These are phyloP conservation scores for Pectinophora gossypiella DNA, from an alignment of 1,140 invertebrate genomes.

Conservation along the genomic window DNA sequence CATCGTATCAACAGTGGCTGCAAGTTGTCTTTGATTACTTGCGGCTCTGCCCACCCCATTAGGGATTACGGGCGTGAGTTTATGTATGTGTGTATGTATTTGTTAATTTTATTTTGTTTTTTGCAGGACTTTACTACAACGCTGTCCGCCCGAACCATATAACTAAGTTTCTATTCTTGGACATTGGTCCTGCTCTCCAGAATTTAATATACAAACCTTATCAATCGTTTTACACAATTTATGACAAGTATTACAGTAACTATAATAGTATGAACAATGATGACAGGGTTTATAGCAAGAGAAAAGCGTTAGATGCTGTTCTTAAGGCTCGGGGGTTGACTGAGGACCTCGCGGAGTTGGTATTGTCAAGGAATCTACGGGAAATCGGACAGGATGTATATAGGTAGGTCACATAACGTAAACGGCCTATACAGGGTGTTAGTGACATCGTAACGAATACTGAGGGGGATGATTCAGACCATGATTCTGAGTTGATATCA, in stretches of 20 bases:
- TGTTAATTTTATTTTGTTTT: neutral
- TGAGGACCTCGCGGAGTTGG: slow-evolving; percentile 12
- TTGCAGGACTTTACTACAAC: slow-evolving; percentile 47
- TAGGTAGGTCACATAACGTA: too few species aligned
- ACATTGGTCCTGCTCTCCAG: slow-evolving; percentile 27
- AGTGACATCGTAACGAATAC: too few species aligned
- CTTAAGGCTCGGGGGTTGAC: slow-evolving; percentile 18
- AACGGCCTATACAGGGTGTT: too few species aligned
- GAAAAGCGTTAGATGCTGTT: slow-evolving; percentile 15
- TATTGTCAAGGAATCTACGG: slow-evolving; percentile 16
- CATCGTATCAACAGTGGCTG: too few species aligned
- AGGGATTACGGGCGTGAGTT: too few species aligned
- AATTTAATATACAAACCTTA: slow-evolving; percentile 19
- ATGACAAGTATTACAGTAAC: slow-evolving; percentile 39
- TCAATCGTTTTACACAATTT: slow-evolving; percentile 25
- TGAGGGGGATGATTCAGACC: too few species aligned
- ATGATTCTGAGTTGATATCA: too few species aligned
- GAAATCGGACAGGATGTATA: too few species aligned
- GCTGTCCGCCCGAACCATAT: slow-evolving; percentile 34
- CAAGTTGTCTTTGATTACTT: too few species aligned
- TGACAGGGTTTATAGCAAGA: slow-evolving; percentile 11
- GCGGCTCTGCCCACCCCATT: too few species aligned
- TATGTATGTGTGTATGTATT: too few species aligned
- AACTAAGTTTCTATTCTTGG: slow-evolving; percentile 37
- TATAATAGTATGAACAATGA: slow-evolving; percentile 22